Base-by-base conservation (phyloP, 1,140 invertebrate species). In the Scaptomyza hsui region DNA sequence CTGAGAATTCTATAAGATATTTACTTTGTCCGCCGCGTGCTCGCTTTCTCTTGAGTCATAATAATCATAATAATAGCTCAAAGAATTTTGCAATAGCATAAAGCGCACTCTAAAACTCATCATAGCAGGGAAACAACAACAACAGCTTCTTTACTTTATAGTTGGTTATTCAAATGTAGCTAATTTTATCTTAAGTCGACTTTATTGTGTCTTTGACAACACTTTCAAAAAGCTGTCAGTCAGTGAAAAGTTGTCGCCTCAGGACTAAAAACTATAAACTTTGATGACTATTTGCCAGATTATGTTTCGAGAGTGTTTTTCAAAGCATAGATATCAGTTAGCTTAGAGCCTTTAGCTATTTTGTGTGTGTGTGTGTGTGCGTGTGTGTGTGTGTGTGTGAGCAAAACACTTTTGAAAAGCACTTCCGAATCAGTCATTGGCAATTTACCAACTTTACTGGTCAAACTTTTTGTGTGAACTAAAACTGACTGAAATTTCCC, bases 251-350 rank as follows among this genome's bases (percentile, higher is more conserved):
- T 80, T 55, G 35, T 44, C 19, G 53, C 41, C 51, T 37, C 32
- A 57, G 32, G 45, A 19, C 9, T 19, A 60, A 59, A 29, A 61
- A 52, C 42, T 52, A 15, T 75, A 78, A 82, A 78, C 61, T 82
- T 82, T 72, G 70, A 35, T 41, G 63, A 75, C 74, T 78, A 65
- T 81, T 81, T 82, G 64, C 26, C 44, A 69, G 78, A 82, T 81
- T 81, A 81, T 62, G 26, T 64, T 29, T 9, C 7, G 6, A 29
- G 55, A 65, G 41, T 48, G 19, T 26, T 56, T 65, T 13, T 37
- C 6, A 51, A 29, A 60, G 61, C 42, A 51, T 56, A 39, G 39
- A 35, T 47, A 53, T 15, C 26, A 76, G 74, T 74, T 82, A 81
- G 61, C 29, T 45, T 18, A 55, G 15, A 59, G 63, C 74, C 49